Evolutionary conservation across 2,113 vertebrate genomes (phyloP).

Genomic region (Heterochromis multidens): DNA sequence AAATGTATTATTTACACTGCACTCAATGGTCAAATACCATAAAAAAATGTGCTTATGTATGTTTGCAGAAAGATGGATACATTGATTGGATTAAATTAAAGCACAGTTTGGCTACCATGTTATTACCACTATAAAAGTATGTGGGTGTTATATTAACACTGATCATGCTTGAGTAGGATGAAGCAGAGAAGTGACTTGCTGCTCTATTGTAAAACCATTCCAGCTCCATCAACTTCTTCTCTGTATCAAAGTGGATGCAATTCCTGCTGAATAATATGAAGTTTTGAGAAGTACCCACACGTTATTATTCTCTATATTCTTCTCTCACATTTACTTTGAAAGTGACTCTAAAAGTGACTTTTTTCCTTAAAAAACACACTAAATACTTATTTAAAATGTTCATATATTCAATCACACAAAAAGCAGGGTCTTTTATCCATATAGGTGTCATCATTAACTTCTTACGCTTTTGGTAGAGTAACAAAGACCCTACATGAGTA

Average conservation of each 20-base stretch:
- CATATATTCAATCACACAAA: background rate
- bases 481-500: background rate
- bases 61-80: background rate
- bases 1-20: background rate
- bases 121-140: background rate
- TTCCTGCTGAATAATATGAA: background rate
- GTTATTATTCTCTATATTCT: background rate
- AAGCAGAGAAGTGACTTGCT: background rate
- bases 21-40: background rate
- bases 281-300: background rate
- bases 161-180: constrained; percentile 17
- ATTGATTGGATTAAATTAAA: constrained; percentile 5
- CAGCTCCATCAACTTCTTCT: constrained; percentile 1
- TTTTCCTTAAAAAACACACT: background rate
- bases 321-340: background rate
- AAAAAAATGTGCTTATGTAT: background rate
- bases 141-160: constrained; percentile 7
- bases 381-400: background rate
- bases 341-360: background rate
- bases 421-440: background rate
- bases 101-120: background rate
- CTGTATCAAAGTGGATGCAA: background rate
- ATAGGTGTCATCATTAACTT: background rate
- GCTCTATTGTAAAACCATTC: constrained; percentile 6
- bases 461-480: background rate